Evolutionary conservation across 2,797 vertebrate species (phyloP), one percentile per base, ranked within the genome.

Genomic region (Crenuchus spilurus): DNA sequence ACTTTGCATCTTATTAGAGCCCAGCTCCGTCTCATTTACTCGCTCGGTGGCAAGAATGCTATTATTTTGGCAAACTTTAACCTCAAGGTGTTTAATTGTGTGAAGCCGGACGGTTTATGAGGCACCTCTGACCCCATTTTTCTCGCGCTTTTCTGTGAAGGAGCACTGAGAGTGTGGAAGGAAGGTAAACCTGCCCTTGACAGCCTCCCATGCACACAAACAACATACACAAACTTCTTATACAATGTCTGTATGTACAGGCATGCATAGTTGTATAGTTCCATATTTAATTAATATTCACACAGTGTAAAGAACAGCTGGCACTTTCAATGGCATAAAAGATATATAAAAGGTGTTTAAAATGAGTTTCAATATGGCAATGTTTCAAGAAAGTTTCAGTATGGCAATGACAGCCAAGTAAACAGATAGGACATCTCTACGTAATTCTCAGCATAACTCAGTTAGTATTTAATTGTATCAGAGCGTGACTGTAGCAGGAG

Each of bases 61-160:
- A 92, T 91, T 92, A 93, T 90, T 89, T 84, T 79, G 84, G 90
- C 87, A 92, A 92, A 90, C 87, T 93, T 93, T 93, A 93, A 94
- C 92, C 84, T 78, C 80, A 57, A 3, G 72, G 85, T 89, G 87
- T 85, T 92, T 88, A 91, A 88, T 87, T 90, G 91, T 86, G 87
- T 88, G 88, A 90, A 86, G 89, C 90, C 80, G 72, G 74, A 55
- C 64, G 84, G 84, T 90, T 92, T 88, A 88, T 67, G 82, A 88
- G 72, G 83, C 80, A 74, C 80, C 67, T 54, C 70, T 72, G 66
- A 76, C 70, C 85, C 77, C n/a, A 72, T 85, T 89, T 90, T 86
- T 80, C 83, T 84, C 72, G 74, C 31, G 11, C 26, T 46, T 70
- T 64, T 77, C 49, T 51, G 79, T 80, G 70, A 80, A 78, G 72